phyloP scores from a whole-genome alignment of 2,113 vertebrate species.

The Apteryx mantelli region DNA sequence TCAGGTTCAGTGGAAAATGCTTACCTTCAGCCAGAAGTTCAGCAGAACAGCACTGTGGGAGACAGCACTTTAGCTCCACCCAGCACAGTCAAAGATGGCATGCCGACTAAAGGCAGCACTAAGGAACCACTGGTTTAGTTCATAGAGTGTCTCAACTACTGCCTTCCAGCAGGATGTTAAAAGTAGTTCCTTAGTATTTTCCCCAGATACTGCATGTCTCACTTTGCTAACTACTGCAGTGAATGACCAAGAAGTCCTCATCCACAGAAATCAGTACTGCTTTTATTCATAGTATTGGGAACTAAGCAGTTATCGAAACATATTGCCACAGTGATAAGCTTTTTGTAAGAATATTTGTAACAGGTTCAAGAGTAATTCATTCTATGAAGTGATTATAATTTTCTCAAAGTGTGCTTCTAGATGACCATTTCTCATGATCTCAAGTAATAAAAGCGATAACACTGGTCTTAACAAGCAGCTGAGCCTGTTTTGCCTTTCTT shows the following conservation, averaged over 20 bases:
- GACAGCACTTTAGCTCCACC: background rate
- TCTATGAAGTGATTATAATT: constrained; percentile 22
- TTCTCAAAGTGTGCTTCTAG: constrained; percentile 8
- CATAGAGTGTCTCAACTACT: background rate
- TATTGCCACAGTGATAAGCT: background rate
- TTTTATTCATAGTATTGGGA: background rate
- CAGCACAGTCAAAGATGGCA: background rate
- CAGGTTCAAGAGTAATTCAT: constrained; percentile 31
- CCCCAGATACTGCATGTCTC: background rate
- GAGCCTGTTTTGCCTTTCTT: background rate
- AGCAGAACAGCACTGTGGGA: background rate
- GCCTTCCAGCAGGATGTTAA: background rate
- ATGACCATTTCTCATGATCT: background rate
- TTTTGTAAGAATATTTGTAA: constrained; percentile 28
- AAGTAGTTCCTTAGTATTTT: background rate
- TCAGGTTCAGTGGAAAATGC: background rate
- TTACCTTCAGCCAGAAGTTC: background rate
- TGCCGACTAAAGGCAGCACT: background rate
- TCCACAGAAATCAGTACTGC: background rate
- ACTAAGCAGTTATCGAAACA: background rate
- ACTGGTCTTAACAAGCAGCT: background rate
- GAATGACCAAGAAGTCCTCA: background rate
- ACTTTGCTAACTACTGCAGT: background rate
- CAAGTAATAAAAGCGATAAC: background rate
- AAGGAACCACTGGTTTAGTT: background rate